These are phyloP conservation scores for Pterocles orientalis DNA, from an alignment of 2,113 vertebrate genomes.

Conservation along the genomic window DNA sequence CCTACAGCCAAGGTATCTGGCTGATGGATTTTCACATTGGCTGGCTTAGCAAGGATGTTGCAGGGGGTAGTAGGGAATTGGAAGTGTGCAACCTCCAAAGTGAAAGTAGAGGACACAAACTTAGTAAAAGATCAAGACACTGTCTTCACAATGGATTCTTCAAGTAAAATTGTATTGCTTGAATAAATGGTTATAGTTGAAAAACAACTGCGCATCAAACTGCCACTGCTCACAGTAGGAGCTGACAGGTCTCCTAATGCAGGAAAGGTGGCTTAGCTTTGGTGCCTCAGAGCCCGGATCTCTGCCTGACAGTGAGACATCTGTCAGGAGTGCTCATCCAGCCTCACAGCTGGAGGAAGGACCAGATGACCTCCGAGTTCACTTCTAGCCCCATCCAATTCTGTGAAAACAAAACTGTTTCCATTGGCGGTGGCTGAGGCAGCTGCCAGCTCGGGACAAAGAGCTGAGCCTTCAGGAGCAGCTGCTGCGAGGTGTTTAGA, in stretches of 20 bases:
- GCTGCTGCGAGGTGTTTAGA: background rate
- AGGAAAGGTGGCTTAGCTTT: background rate
- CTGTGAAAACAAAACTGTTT: slow-evolving; percentile 8
- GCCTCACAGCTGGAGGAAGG: background rate
- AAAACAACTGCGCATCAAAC: background rate
- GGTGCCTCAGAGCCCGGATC: background rate
- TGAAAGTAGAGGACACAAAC: background rate
- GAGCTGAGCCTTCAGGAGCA: slow-evolving; percentile 3
- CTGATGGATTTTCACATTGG: background rate
- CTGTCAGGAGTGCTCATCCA: background rate
- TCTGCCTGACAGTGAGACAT: background rate
- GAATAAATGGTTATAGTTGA: background rate
- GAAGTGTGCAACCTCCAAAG: background rate
- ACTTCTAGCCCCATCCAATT: background rate
- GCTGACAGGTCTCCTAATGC: background rate
- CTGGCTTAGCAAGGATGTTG: background rate
- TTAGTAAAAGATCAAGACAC: background rate
- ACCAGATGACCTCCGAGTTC: slow-evolving; percentile 4
- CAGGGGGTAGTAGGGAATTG: background rate
- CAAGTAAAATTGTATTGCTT: background rate
- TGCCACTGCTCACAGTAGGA: rapidly evolving
- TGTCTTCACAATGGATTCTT: background rate
- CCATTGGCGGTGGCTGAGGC: background rate
- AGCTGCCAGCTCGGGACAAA: slow-evolving; percentile 41
- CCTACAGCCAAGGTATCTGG: background rate